Evolutionary conservation across 2,888 invertebrate genomes (phyloP).

Genomic region (Macaria liturata): DNA sequence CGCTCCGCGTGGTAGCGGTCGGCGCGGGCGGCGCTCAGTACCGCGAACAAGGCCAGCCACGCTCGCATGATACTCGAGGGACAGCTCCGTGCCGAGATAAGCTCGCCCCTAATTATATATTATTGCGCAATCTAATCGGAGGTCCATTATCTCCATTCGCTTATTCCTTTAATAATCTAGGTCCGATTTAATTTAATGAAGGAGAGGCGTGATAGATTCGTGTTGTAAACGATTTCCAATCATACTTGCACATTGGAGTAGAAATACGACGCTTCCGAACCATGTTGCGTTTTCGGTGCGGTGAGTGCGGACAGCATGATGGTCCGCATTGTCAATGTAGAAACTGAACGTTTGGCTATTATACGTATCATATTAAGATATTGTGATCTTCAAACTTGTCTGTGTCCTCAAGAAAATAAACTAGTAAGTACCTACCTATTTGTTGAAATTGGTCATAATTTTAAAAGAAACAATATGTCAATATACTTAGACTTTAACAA

Average conservation of each 20-base stretch:
- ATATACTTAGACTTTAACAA: too few species aligned
- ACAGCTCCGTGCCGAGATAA: not conserved
- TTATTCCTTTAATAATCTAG: not conserved
- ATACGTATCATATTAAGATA: too few species aligned
- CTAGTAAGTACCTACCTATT: too few species aligned
- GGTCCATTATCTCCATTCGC: not conserved
- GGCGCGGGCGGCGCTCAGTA: conserved; percentile 7
- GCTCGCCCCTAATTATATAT: too few species aligned
- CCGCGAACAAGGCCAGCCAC: conserved; percentile 1
- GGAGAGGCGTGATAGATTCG: not conserved
- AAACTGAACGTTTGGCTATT: too few species aligned
- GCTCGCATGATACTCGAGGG: conserved; percentile 4
- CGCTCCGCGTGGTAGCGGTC: conserved; percentile 10
- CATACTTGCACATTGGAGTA: not conserved
- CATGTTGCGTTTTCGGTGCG: too few species aligned
- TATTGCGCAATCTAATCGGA: conserved; percentile 7
- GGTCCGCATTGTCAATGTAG: too few species aligned
- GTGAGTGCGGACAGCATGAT: too few species aligned
- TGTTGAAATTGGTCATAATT: too few species aligned
- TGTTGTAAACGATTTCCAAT: not conserved
- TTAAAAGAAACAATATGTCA: too few species aligned
- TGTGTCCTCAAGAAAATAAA: too few species aligned
- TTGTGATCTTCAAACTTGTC: too few species aligned
- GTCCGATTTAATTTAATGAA: not conserved
- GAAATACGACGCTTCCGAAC: not conserved